Evolutionary conservation across 1,140 invertebrate species (phyloP).

Genomic region (Trichoplusia ni): DNA sequence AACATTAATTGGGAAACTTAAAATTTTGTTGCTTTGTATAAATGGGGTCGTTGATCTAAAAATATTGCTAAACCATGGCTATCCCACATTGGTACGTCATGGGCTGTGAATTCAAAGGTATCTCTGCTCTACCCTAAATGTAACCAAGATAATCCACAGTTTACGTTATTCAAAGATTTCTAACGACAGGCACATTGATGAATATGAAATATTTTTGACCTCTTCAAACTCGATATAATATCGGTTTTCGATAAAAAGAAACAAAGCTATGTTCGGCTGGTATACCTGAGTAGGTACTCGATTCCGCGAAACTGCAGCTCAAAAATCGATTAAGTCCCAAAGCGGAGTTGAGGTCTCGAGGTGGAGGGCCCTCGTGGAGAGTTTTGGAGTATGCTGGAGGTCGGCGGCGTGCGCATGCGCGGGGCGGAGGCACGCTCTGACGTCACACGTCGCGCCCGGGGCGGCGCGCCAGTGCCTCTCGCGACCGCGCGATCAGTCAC

Average conservation of each 20-base stretch:
- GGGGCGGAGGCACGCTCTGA: slow-evolving; percentile 64
- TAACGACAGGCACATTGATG: not conserved
- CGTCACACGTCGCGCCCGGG: slow-evolving; percentile 71
- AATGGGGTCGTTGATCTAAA: too few species aligned
- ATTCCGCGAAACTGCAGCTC: slow-evolving; percentile 61
- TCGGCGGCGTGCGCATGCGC: slow-evolving; percentile 62
- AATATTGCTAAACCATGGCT: too few species aligned
- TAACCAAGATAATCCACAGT: too few species aligned
- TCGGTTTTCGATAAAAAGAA: slow-evolving; percentile 27
- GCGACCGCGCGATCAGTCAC: slow-evolving; percentile 69
- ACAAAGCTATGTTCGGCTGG: slow-evolving; percentile 18
- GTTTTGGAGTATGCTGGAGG: slow-evolving; percentile 63
- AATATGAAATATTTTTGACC: slow-evolving; percentile 7
- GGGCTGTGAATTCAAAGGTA: too few species aligned
- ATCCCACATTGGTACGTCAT: too few species aligned
- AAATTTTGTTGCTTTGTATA: not conserved
- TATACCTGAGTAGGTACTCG: slow-evolving; percentile 40
- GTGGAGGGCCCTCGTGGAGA: slow-evolving; percentile 70
- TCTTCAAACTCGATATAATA: not conserved
- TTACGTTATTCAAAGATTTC: too few species aligned
- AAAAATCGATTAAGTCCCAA: slow-evolving; percentile 78
- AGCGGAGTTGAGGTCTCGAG: slow-evolving; percentile 77
- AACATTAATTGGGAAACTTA: slow-evolving; percentile 10
- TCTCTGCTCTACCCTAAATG: too few species aligned
- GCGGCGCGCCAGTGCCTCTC: slow-evolving; percentile 65